phyloP scores from a whole-genome alignment of 2,113 vertebrate species.

The Nyctereutes procyonoides region DNA sequence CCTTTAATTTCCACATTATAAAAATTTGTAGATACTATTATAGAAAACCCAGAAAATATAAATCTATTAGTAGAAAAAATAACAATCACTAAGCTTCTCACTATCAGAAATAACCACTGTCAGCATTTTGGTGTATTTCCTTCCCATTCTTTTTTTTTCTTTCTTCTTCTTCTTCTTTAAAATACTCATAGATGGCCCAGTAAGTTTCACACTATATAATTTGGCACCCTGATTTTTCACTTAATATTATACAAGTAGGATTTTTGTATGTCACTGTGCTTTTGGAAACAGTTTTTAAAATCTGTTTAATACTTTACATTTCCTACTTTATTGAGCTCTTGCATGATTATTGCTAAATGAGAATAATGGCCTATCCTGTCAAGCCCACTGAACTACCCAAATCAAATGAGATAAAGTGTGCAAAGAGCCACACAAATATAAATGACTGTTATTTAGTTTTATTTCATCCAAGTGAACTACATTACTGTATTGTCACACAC shows the following conservation, averaged over 20 bases:
- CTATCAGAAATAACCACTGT: background rate
- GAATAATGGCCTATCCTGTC: background rate
- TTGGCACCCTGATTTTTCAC: constrained; percentile 9
- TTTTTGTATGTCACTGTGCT: background rate
- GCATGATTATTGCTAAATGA: constrained; percentile 40
- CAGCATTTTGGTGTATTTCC: background rate
- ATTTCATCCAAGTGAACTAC: background rate
- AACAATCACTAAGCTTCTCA: background rate
- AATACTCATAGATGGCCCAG: background rate
- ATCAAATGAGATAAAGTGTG: background rate
- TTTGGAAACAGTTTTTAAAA: constrained; percentile 48
- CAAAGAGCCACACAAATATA: background rate
- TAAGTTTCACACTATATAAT: background rate
- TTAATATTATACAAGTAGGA: background rate
- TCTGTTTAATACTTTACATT: background rate
- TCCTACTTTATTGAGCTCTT: background rate
- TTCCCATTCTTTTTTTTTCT: background rate
- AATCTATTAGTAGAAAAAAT: background rate
- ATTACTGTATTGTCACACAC: background rate
- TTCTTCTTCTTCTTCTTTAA: background rate
- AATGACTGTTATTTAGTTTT: background rate
- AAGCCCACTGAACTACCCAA: background rate
- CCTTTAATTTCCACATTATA: constrained; percentile 8
- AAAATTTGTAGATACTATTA: background rate
- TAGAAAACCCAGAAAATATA: constrained; percentile 18